Base-by-base conservation (phyloP, 2,113 vertebrate species). In the Lucifuga dentata region DNA sequence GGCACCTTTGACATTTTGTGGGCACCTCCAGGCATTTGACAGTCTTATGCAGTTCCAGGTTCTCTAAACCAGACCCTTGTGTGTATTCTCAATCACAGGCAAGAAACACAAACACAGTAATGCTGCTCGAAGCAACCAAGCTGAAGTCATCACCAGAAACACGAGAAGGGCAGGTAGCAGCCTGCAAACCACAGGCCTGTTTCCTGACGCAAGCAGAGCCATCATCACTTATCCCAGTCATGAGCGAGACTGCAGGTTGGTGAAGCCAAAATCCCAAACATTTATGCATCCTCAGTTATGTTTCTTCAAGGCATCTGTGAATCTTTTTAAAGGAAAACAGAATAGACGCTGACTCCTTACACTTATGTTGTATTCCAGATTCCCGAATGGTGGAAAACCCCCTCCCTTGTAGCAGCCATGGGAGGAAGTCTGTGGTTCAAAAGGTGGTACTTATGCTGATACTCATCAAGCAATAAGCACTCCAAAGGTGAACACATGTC, bases 71-170 rank as follows among this genome's bases (percentile, higher is more conserved):
- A 38, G 19, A 15, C 13, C 0, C 1, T 41, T 67, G 8, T 62
- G 13, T 68, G 60, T 12, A 58, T 68, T 61, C 20, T 41, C 46
- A 48, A 50, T 64, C 39, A 26, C 69, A 90, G 87, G 61, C 56
- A 93, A 90, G 75, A 94, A 87, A 79, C 52, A 63, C 46, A 94
- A 92, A 76, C 90, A 84, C 8, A 7, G 62, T 33, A 79, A 67
- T n/a, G 58, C 77, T 46, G 71, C 87, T 79, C 84, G 45, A 60
- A 90, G 70, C 5, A 52, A 74, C 49, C 91, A 91, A 46, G 73
- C 75, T 29, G 93, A 94, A 80, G 71, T 83, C 59, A 77, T 84
- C 78, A 86, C 90, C 60, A 83, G 72, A 67, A 88, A 92, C 55
- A 70, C 85, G 45, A 85, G 85, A 84, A 90, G 87, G 85, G 35